Percentiles rank a stretch among this genome's conserved stretches.
phyloP scores from a whole-genome alignment of 2,888 invertebrate genomes.

The Gandaritis pyraliata region DNA sequence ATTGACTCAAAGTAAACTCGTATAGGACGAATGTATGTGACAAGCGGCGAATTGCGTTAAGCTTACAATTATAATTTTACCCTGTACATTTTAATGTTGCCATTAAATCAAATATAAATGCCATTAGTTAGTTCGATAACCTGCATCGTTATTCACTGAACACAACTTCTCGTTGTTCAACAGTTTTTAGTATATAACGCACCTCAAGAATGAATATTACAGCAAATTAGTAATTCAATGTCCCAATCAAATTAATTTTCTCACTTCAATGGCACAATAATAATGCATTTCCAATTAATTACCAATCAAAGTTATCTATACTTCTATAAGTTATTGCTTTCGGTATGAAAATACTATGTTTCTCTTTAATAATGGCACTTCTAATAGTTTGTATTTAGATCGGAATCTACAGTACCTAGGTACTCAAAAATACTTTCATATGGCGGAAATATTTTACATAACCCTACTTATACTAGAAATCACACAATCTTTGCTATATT shows the following conservation, averaged over 20 bases:
- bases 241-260: background rate
- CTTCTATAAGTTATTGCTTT: slow-evolving; percentile 56
- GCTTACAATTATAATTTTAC: slow-evolving; percentile 57
- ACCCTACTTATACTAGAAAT: slow-evolving; percentile 33
- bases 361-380: slow-evolving; percentile 77
- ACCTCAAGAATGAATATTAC: slow-evolving; percentile 2
- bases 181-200: background rate
- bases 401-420: slow-evolving; percentile 39
- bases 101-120: slow-evolving; percentile 13
- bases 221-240: slow-evolving; percentile 7
- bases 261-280: slow-evolving; percentile 50
- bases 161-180: background rate
- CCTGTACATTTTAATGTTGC: slow-evolving; percentile 66
- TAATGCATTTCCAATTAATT: slow-evolving; percentile 45
- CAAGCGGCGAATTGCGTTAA: slow-evolving; percentile 33
- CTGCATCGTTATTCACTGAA: slow-evolving; percentile 2
- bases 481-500: slow-evolving; percentile 38
- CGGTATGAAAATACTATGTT: slow-evolving; percentile 77
- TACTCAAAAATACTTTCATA: slow-evolving; percentile 40
- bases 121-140: slow-evolving; percentile 8
- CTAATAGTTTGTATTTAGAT: slow-evolving; percentile 60
- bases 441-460: slow-evolving; percentile 33
- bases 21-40: slow-evolving; percentile 20
- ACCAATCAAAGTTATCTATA: slow-evolving; percentile 4
- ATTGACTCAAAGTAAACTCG: slow-evolving; percentile 16